Conservation (phyloP, 2,113 vertebrate species). For the Chaetorhynchus papuensis region DNA sequence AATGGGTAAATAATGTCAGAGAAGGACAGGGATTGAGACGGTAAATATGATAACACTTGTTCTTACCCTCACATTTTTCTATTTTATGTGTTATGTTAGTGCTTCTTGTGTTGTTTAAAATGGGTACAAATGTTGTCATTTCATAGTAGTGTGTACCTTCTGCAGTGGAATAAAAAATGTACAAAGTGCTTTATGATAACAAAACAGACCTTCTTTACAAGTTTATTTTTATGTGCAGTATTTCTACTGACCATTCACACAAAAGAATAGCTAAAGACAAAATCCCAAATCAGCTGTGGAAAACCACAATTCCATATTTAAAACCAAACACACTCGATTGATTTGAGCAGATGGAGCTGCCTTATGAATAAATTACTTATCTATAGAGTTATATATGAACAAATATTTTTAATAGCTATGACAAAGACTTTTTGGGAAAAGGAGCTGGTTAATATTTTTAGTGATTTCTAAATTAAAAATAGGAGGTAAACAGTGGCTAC, state of each 20-base stretch:
- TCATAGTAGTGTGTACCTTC: background rate
- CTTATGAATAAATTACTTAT: background rate
- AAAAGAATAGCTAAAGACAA: background rate
- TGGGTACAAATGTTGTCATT: background rate
- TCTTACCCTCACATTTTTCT: background rate
- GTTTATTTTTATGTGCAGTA: background rate
- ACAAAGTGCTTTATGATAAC: background rate
- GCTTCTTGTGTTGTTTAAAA: background rate
- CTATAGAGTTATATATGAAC: background rate
- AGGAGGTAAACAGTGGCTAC: background rate
- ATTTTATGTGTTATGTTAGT: background rate
- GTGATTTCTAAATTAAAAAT: background rate
- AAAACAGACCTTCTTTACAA: background rate
- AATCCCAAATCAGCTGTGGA: background rate
- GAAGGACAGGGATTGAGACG: conserved; percentile 84
- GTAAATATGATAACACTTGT: conserved; percentile 60
- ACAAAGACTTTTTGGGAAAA: background rate
- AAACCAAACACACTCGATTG: background rate
- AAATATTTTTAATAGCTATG: background rate
- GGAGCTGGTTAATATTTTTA: background rate
- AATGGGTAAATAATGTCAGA: conserved; percentile 83
- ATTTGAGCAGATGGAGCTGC: background rate
- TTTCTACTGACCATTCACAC: background rate
- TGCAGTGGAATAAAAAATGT: background rate
- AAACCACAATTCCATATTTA: background rate